Base-by-base conservation (phyloP, 2,797 vertebrate genomes). In the Enteromius mattozi region DNA sequence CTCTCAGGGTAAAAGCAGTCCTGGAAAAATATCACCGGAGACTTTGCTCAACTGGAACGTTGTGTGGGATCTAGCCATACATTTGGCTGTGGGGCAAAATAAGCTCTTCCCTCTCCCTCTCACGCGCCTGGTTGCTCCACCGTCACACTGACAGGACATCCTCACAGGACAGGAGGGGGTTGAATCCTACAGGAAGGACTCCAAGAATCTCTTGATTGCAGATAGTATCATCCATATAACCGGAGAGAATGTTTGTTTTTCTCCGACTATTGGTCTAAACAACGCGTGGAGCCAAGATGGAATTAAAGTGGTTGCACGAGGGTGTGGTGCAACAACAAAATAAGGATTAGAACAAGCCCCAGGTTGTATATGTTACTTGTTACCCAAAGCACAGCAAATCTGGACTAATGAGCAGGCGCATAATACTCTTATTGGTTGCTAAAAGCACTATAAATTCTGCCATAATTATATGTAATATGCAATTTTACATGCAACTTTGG, bases 61-160 rank as follows among this genome's bases (percentile, higher is more conserved):
- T 82, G 49, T 70, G 85, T 61, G 40, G 80, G 7, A 75, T 87
- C 74, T 61, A 83, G 83, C 74, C 78, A 80, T 81, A 65, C 47
- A 35, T 81, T 72, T 71, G 27, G 19, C 74, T 27, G 14, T 72
- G 76, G 71, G 69, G 80, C 37, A 74, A 51, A 83, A 87, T 86
- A 87, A 90, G 76, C 84, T 80, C 83, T 45, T 85, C 78, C 49
- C 72, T 9, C 51, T 83, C 69, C 33, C 68, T 72, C 69, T 78
- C 80, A 72, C 45, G 47, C 71, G 42, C 65, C 54, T 78, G 74
- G 49, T 83, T 49, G 70, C 80, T 33, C 37, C 40, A 85, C 51
- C n/a, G 84, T 47, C 84, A 54, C 51, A 37, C 24, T 61, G 78
- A 92, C 92, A 93, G 92, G 91, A 94, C 88, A 91, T 93, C 87